Evolutionary conservation across 2,797 vertebrate genomes (phyloP), one percentile per base, ranked within the genome.

Genomic region (Harpagifer antarcticus): DNA sequence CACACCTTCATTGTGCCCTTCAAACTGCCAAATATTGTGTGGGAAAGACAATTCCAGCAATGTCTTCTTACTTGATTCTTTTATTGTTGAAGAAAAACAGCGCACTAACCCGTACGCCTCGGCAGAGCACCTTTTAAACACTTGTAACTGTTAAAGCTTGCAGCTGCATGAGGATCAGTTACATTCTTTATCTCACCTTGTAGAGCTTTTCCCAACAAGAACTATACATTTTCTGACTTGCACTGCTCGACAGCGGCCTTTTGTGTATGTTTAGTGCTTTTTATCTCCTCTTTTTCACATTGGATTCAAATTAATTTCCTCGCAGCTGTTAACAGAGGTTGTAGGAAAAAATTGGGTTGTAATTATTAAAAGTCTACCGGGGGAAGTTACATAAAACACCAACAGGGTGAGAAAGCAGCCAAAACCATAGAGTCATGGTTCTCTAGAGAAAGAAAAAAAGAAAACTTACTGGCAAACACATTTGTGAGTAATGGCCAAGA

Each of bases 101-200:
- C 65, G 1, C 79, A 42, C 73, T 19, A n/a, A 72, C 64, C 79
- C 67, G 14, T 57, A 72, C 19, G 71, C 68, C 83, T 81, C 68
- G 3, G 56, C 83, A 52, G 76, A 79, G 79, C 86, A 85, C 84
- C 78, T 86, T 88, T 88, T 63, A 81, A 86, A 81, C 81, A 67
- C 85, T 81, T 80, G 9, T 27, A 81, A 77, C 76, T 60, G 86
- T 80, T 81, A 53, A 76, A 80, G 48, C 78, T 86, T 79, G 89
- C 92, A 91, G 90, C 86, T 94, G 91, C 86, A 64, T 13, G 45
- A 60, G 84, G 91, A 93, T 92, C 89, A 14, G 76, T 94, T 92
- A 87, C 86, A 44, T 89, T 86, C 84, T 90, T 90, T 89, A 91
- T 91, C 87, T 92, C 88, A 86, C 89, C 83, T 86, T 89, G 77